phyloP scores from a whole-genome alignment of 2,888 invertebrate species.

The Drosophila infuscata region DNA sequence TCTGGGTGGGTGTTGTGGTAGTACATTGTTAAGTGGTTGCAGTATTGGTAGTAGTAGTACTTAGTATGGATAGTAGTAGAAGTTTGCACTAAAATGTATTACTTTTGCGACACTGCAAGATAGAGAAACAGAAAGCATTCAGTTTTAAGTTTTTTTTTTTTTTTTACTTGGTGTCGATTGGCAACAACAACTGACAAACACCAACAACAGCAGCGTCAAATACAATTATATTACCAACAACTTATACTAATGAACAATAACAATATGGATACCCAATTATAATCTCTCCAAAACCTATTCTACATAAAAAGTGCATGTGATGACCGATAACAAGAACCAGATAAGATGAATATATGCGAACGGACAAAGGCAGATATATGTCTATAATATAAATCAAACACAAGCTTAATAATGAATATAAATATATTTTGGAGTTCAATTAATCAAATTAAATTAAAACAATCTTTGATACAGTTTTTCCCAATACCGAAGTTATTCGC shows the following conservation, averaged over 20 bases:
- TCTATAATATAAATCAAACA: background rate
- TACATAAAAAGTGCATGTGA: background rate
- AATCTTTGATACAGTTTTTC: background rate
- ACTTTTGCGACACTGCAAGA: constrained; percentile 84
- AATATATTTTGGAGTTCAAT: background rate
- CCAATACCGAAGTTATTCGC: background rate
- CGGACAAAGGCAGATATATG: background rate
- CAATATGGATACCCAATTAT: background rate
- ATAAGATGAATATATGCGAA: constrained; percentile 3
- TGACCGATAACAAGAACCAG: constrained; percentile 5
- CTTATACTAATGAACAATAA: constrained; percentile 3
- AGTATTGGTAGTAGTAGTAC: constrained; percentile 57
- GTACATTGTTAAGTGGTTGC: constrained; percentile 58
- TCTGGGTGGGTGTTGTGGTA: constrained; percentile 59
- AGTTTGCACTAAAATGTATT: constrained; percentile 67
- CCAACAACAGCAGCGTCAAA: constrained; percentile 31
- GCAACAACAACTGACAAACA: constrained; percentile 36
- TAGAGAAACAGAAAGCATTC: constrained; percentile 79
- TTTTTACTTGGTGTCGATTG: constrained; percentile 6
- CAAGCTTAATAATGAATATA: background rate
- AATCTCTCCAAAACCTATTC: background rate
- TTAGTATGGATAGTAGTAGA: constrained; percentile 70
- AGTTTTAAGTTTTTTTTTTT: constrained; percentile 56
- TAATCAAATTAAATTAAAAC: background rate
- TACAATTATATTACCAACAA: background rate